These are phyloP conservation scores for Lanistes nyassanus DNA, from an alignment of 1,140 invertebrate species.

Conservation along the genomic window DNA sequence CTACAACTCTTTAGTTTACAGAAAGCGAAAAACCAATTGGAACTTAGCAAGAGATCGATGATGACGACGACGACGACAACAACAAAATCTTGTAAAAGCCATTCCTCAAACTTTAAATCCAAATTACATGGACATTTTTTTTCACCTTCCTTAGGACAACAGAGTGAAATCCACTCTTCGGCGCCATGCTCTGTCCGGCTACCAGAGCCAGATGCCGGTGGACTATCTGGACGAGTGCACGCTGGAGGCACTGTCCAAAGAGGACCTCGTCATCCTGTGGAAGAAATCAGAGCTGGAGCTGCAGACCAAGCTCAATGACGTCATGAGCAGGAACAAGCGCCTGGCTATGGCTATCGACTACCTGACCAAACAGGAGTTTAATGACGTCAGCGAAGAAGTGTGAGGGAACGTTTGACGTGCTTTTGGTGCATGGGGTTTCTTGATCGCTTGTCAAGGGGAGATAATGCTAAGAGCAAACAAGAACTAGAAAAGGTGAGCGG, in stretches of 20 bases:
- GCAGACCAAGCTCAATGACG: constrained; percentile 47
- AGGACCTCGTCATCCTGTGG: constrained; percentile 58
- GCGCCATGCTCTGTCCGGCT: constrained; percentile 48
- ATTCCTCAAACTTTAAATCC: no score
- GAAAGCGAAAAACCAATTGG: no score
- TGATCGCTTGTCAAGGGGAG: no score
- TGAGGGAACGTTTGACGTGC: not conserved
- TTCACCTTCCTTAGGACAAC: constrained; percentile 45
- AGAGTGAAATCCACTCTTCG: constrained; percentile 55
- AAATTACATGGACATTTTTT: no score
- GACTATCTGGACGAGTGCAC: constrained; percentile 53
- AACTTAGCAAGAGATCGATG: no score
- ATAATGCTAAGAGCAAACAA: no score
- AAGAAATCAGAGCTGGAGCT: constrained; percentile 59
- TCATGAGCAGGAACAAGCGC: constrained; percentile 27
- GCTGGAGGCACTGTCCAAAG: constrained; percentile 57
- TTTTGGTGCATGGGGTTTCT: no score
- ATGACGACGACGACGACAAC: not conserved
- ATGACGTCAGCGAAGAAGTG: constrained; percentile 26
- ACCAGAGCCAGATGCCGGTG: constrained; percentile 38
- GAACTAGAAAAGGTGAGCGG: no score
- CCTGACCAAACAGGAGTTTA: constrained; percentile 20
- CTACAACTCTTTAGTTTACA: no score
- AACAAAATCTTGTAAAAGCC: no score
- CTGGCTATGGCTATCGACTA: constrained; percentile 38